Percentiles rank a stretch among this genome's conserved stretches.
Evolutionary conservation across 2,888 invertebrate genomes (phyloP).

Genomic region (Pomacea canaliculata): DNA sequence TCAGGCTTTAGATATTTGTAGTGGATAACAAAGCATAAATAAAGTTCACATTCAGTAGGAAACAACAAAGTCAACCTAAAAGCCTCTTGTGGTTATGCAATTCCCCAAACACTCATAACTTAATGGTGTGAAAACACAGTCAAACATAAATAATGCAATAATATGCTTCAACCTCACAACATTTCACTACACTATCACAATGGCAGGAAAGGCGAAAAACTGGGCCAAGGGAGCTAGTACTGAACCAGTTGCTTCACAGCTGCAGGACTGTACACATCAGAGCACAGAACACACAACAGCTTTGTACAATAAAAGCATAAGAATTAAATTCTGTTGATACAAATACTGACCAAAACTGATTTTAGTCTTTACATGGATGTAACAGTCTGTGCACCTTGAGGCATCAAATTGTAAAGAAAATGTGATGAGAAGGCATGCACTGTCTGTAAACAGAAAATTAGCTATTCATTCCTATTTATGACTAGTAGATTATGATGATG

Average conservation of each 20-base stretch:
- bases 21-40: constrained; percentile 12
- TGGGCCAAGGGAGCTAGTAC: background rate
- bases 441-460: too few relatives aligned
- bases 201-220: background rate
- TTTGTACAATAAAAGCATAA: constrained; percentile 1
- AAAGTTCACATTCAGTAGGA: background rate
- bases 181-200: constrained; percentile 11
- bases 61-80: background rate
- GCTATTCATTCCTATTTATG: too few relatives aligned
- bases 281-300: background rate
- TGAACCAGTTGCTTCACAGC: too few relatives aligned
- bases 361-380: too few relatives aligned
- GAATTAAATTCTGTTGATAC: background rate
- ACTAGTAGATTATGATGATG: too few relatives aligned
- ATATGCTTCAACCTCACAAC: constrained; percentile 5
- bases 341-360: constrained; percentile 9
- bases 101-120: constrained; percentile 4
- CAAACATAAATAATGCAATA: constrained; percentile 6
- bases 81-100: constrained; percentile 7
- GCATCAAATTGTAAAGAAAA: too few relatives aligned
- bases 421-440: too few relatives aligned
- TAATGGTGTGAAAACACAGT: background rate
- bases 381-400: too few relatives aligned
- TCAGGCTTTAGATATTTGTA: constrained; percentile 1
- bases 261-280: background rate